Evolutionary conservation across 2,113 vertebrate genomes (phyloP).

Genomic region (Oreochromis aureus): DNA sequence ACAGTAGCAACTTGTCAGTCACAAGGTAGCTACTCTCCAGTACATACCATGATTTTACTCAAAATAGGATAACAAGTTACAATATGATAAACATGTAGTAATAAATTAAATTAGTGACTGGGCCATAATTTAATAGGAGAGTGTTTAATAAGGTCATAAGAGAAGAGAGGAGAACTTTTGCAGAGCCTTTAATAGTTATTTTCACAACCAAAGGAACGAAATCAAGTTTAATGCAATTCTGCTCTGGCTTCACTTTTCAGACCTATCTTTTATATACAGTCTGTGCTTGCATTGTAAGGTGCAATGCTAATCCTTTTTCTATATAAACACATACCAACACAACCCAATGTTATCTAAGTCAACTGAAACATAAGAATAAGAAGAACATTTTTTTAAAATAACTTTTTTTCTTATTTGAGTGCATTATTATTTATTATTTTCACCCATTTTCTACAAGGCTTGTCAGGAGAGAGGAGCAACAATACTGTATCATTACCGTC

Average conservation of each 20-base stretch:
- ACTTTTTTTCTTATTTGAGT: neutral
- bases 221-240: neutral
- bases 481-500: constrained; percentile 39
- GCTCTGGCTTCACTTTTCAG: neutral
- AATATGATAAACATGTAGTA: neutral
- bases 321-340: neutral
- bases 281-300: neutral
- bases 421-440: neutral
- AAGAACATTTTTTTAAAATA: accelerated
- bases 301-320: neutral
- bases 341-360: neutral
- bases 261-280: neutral
- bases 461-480: constrained; percentile 20
- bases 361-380: neutral
- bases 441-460: neutral
- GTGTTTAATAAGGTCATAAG: neutral
- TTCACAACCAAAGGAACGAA: neutral
- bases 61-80: neutral
- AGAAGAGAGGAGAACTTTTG: neutral
- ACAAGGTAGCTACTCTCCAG: neutral
- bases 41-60: neutral
- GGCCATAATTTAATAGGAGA: neutral
- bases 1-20: neutral
- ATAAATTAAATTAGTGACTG: neutral
- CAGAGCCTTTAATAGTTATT: neutral